Base-by-base conservation (phyloP, 2,113 vertebrate species). In the Psophia crepitans region DNA sequence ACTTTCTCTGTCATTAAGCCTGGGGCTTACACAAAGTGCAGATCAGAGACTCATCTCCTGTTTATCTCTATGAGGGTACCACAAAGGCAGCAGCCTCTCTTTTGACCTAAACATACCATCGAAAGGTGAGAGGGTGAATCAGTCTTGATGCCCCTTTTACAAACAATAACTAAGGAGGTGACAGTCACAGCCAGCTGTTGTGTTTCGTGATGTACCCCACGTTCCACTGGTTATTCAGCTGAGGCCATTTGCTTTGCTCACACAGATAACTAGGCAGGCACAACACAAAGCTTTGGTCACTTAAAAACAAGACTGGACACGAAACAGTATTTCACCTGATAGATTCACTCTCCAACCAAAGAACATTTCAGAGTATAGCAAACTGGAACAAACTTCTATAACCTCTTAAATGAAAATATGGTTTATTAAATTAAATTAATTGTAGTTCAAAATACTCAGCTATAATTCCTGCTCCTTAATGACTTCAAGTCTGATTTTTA, bases 1-100 rank as follows among this genome's bases (percentile, higher is more conserved):
- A 87, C 58, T 84, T 87, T 88, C 71, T 76, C 68, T 91, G 93
- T 77, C 93, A 95, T 94, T 92, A 95, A 95, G 91, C 79, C 80
- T 56, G 44, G 35, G n/a, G 74, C 35, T 93, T 6, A 75, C 44
- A 87, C 68, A 63, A 95, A 46, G 35, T 74, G 78, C 84, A n/a
- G 69, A 71, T 84, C 60, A 33, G 78, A 79, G 70, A 32, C 60
- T 70, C 33, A 58, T 68, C 69, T 84, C 65, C 43, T 4, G 7
- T 58, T 86, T 58, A 81, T 37, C 60, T 84, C 76, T 46, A 30
- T 6, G 35, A 75, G 49, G 37, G 43, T 21, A 41, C 37, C 0
- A 1, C 46, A 71, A 60, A 86, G 65, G 76, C 71, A 89, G 65
- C 60, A 57, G 73, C 66, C 73, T 87, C 39, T 86, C 7, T 64